These are phyloP conservation scores for Spodoptera littoralis DNA, from an alignment of 2,888 invertebrate species.

Conservation along the genomic window DNA sequence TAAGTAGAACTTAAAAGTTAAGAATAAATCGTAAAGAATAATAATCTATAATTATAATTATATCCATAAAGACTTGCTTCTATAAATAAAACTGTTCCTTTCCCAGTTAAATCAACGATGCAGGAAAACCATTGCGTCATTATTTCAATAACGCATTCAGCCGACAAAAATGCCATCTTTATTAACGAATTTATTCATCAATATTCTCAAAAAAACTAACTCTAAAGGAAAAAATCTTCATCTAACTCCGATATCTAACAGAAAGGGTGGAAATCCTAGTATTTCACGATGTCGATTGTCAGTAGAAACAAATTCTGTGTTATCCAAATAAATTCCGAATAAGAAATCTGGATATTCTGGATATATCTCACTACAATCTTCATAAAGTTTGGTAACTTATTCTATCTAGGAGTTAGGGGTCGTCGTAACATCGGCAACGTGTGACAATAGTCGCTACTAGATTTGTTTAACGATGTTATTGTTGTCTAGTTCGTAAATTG, in stretches of 20 bases:
- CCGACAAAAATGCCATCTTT: no score
- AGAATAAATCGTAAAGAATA: no score
- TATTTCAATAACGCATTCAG: no score
- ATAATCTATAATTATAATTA: no score
- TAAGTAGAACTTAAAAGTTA: no score
- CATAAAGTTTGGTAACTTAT: conserved; percentile 43
- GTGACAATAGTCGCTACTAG: conserved; percentile 5
- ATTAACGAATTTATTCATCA: no score
- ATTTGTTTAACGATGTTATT: not conserved
- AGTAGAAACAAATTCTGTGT: conserved; percentile 32
- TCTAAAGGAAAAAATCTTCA: conserved; percentile 7
- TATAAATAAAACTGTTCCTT: no score
- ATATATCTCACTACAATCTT: conserved; percentile 17
- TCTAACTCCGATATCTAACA: conserved; percentile 11
- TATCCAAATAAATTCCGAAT: conserved; percentile 19
- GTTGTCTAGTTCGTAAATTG: no score
- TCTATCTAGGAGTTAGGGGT: conserved; percentile 13
- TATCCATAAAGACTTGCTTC: no score
- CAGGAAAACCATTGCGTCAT: no score
- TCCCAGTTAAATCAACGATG: no score
- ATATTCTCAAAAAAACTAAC: no score
- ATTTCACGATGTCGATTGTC: not conserved
- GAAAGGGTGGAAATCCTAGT: conserved; percentile 14
- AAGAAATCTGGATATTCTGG: conserved; percentile 1
- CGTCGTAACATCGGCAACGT: conserved; percentile 9